Percentiles rank a stretch among this genome's conserved stretches.
Evolutionary conservation across 2,888 invertebrate species (phyloP).

Genomic region (Drosophila setosimentum): DNA sequence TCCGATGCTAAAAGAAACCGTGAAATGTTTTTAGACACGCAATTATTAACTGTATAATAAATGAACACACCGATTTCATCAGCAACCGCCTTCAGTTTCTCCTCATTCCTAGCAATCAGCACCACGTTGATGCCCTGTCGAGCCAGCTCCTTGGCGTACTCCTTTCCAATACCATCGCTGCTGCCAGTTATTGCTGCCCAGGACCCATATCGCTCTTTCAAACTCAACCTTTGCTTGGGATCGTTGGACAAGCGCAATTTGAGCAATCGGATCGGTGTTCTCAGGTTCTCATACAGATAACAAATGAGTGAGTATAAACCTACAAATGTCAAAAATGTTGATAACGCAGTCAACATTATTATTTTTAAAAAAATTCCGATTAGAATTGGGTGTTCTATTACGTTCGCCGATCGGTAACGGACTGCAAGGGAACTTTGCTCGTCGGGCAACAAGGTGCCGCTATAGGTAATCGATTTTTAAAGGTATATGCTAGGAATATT

Average conservation of each 20-base stretch:
- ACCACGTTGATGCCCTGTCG: slow-evolving; percentile 90
- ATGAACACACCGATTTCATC: slow-evolving; percentile 88
- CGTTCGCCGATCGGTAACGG: slow-evolving; percentile 24
- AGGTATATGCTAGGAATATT: slow-evolving; percentile 38
- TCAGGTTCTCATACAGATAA: slow-evolving; percentile 87
- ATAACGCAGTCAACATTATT: slow-evolving; percentile 55
- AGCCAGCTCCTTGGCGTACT: slow-evolving; percentile 92
- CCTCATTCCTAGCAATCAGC: slow-evolving; percentile 90
- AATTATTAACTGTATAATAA: not conserved
- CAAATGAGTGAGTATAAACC: slow-evolving; percentile 86
- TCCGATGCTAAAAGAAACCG: slow-evolving; percentile 83
- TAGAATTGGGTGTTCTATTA: slow-evolving; percentile 13
- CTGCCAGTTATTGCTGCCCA: slow-evolving; percentile 96
- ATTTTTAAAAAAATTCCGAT: not conserved
- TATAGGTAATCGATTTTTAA: slow-evolving; percentile 10
- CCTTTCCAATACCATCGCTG: slow-evolving; percentile 95
- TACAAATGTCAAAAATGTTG: slow-evolving; percentile 84
- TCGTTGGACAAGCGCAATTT: slow-evolving; percentile 84
- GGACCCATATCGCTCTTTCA: slow-evolving; percentile 89
- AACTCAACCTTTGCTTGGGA: slow-evolving; percentile 87
- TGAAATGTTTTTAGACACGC: not conserved
- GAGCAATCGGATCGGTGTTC: slow-evolving; percentile 87
- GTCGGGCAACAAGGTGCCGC: not conserved
- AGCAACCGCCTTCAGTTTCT: slow-evolving; percentile 90
- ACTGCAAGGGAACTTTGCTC: slow-evolving; percentile 34